Percentiles rank a stretch among this genome's conserved stretches.
phyloP scores from a whole-genome alignment of 2,113 vertebrate genomes.

The Mirza zaza region DNA sequence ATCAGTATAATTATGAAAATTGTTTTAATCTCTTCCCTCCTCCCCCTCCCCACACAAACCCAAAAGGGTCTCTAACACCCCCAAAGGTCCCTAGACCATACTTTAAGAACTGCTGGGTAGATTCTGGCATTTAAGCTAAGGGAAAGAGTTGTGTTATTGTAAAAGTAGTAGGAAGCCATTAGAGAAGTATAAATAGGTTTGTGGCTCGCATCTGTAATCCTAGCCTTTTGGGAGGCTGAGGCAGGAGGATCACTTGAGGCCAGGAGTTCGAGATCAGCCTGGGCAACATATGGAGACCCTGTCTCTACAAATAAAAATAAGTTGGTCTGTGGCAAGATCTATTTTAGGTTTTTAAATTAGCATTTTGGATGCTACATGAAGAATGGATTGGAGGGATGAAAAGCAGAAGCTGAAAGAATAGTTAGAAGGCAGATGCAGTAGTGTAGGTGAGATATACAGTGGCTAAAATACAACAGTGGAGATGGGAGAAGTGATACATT shows the following conservation, averaged over 20 bases:
- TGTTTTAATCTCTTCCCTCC: background rate
- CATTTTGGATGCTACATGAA: background rate
- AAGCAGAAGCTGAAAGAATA: background rate
- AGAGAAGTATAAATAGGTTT: background rate
- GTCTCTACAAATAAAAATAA: too few species aligned
- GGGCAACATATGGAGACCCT: too few species aligned
- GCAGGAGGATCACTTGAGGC: too few species aligned
- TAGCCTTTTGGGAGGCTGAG: too few species aligned
- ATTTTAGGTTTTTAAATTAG: constrained; percentile 11
- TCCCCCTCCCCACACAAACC: too few species aligned
- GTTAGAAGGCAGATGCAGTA: background rate
- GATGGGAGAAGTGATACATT: background rate
- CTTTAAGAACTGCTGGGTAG: background rate
- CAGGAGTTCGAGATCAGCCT: too few species aligned
- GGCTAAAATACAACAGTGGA: background rate
- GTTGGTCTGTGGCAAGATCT: background rate
- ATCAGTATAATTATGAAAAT: background rate
- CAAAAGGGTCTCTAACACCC: background rate
- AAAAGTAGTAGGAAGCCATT: background rate
- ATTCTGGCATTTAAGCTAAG: constrained; percentile 22
- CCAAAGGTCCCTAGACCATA: background rate
- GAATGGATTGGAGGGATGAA: background rate
- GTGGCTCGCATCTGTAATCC: background rate
- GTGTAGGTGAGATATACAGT: background rate
- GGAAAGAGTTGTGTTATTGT: background rate